phyloP scores from a whole-genome alignment of 92 coral and sea anemone species.

The Epizoanthus scotinus region DNA sequence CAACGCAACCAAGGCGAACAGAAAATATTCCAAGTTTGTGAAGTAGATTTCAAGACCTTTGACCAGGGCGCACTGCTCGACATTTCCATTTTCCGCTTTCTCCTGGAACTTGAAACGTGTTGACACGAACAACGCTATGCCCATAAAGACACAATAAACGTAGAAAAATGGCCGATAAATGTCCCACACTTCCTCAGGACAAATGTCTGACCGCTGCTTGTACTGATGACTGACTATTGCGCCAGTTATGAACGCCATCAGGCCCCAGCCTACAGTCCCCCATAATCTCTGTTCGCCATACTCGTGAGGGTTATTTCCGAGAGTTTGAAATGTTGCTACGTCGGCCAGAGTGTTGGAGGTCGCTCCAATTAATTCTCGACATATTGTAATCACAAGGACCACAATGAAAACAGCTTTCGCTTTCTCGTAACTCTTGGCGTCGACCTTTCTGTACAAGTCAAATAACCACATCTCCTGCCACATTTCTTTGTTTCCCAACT shows the following conservation, averaged over 20 bases:
- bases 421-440: conserved; percentile 66
- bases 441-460: conserved; percentile 78
- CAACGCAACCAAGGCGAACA: conserved; percentile 71
- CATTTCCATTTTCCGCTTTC: conserved; percentile 49
- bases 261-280: conserved; percentile 91
- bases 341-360: conserved; percentile 89
- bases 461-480: conserved; percentile 85
- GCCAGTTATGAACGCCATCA: conserved; percentile 89
- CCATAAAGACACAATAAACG: conserved; percentile 79
- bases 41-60: conserved; percentile 71
- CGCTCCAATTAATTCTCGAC: conserved; percentile 88
- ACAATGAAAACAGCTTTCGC: conserved; percentile 72
- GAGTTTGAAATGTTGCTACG: conserved; percentile 85
- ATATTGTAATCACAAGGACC: conserved; percentile 66
- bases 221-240: conserved; percentile 77
- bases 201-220: conserved; percentile 71
- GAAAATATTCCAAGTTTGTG: conserved; percentile 66
- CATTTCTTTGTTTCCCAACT: conserved; percentile 64
- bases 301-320: conserved; percentile 77
- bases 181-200: conserved; percentile 86
- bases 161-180: conserved; percentile 94
- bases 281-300: conserved; percentile 89
- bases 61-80: conserved; percentile 69
- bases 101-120: conserved; percentile 76
- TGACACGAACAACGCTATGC: conserved; percentile 78